Percentiles rank a stretch among this genome's conserved stretches.
Evolutionary conservation across 2,888 invertebrate species (phyloP).

Genomic region (Cyclophora albipunctata): DNA sequence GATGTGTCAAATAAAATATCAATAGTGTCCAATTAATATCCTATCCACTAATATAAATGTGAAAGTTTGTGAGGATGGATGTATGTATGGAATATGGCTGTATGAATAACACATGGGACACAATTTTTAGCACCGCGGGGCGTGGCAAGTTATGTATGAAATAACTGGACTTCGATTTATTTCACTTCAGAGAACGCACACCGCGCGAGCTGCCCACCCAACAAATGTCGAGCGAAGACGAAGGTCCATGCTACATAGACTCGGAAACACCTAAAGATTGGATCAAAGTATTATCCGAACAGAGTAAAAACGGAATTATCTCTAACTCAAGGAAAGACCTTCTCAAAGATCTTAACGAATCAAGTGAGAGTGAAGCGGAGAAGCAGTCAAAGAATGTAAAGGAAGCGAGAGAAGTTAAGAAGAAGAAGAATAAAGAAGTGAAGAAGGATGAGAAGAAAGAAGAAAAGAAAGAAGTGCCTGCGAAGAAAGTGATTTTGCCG

Average conservation of each 20-base stretch:
- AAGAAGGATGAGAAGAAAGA: slow-evolving; percentile 25
- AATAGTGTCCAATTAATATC: too few relatives aligned
- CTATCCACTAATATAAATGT: too few relatives aligned
- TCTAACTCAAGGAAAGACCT: slow-evolving; percentile 66
- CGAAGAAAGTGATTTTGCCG: slow-evolving; percentile 12
- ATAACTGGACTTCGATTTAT: too few relatives aligned
- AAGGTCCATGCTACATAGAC: slow-evolving; percentile 66
- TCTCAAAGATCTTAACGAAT: slow-evolving; percentile 48
- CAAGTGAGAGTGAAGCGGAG: slow-evolving; percentile 52
- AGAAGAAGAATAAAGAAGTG: slow-evolving; percentile 26
- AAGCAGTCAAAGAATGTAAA: slow-evolving; percentile 30
- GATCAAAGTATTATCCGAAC: slow-evolving; percentile 63
- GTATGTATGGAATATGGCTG: too few relatives aligned
- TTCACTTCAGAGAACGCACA: slow-evolving; percentile 62
- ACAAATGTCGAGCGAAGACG: slow-evolving; percentile 65
- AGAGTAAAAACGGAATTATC: slow-evolving; percentile 51
- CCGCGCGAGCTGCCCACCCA: slow-evolving; percentile 72
- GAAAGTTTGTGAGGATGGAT: too few relatives aligned
- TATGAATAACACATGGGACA: too few relatives aligned
- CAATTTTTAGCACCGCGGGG: too few relatives aligned
- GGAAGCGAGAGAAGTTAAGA: slow-evolving; percentile 33
- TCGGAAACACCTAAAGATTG: slow-evolving; percentile 59
- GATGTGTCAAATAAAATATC: too few relatives aligned
- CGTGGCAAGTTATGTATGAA: too few relatives aligned
- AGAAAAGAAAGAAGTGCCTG: slow-evolving; percentile 14